A percentile compares a stretch with the other conserved stretches of the same genome.
Evolutionary conservation across 2,797 vertebrate species (phyloP).

Genomic region (Ispidina lecontei): DNA sequence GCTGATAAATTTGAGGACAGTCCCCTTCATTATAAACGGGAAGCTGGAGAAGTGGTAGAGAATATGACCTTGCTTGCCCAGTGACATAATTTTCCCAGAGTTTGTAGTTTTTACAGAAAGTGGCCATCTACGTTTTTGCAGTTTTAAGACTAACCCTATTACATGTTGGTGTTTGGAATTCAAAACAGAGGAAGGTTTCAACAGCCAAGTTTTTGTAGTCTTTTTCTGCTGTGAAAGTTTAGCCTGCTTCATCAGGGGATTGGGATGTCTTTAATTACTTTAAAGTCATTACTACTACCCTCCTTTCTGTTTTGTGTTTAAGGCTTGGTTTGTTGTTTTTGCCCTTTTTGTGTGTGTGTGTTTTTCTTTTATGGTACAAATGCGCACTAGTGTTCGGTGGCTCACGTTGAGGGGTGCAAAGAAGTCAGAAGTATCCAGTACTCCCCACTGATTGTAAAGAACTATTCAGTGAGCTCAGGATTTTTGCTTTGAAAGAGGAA

Average conservation of each 20-base stretch:
- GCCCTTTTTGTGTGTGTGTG: background rate
- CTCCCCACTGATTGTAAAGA: background rate
- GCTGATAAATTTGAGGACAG: background rate
- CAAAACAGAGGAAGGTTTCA: background rate
- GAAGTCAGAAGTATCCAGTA: background rate
- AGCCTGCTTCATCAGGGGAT: background rate
- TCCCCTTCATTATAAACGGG: background rate
- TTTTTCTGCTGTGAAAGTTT: background rate
- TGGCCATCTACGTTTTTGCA: background rate
- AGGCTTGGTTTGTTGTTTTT: background rate
- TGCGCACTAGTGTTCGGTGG: accelerated
- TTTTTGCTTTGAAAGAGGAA: background rate
- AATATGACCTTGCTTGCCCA: background rate
- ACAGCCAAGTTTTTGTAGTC: background rate
- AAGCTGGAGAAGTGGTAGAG: background rate
- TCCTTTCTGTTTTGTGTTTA: background rate
- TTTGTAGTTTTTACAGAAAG: background rate
- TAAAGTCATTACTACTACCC: background rate
- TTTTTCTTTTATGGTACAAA: background rate
- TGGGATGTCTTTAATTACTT: background rate
- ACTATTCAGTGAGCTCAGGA: background rate
- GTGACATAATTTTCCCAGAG: background rate
- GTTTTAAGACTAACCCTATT: background rate
- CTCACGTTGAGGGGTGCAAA: background rate
- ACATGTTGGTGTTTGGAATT: background rate